These are phyloP conservation scores for Monodelphis domestica DNA, from an alignment of 2,797 vertebrate genomes.

Conservation along the genomic window DNA sequence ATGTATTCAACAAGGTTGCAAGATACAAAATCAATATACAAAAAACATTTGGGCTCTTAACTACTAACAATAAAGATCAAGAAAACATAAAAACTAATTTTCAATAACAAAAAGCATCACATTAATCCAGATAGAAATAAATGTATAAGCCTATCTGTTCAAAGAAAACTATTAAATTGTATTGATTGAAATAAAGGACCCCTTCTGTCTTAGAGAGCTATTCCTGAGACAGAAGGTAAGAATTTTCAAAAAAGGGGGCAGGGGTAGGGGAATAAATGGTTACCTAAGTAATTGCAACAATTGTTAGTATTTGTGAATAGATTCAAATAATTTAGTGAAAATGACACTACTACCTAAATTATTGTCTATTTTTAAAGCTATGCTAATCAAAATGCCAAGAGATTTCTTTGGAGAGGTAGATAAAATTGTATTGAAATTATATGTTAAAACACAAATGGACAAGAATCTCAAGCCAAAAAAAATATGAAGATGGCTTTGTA, in stretches of 20 bases:
- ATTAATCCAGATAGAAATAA: neutral
- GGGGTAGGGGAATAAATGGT: too few relatives aligned
- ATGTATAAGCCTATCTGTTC: neutral
- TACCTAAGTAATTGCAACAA: neutral
- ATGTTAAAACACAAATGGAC: too few relatives aligned
- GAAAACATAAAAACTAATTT: neutral
- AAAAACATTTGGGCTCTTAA: neutral
- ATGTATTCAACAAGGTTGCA: neutral
- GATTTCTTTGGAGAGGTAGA: too few relatives aligned
- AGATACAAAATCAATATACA: neutral
- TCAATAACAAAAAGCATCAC: neutral
- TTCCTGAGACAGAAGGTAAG: too few relatives aligned
- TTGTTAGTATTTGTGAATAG: neutral
- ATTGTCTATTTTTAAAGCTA: neutral
- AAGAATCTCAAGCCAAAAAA: too few relatives aligned
- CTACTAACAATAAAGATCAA: neutral
- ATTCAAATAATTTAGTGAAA: neutral
- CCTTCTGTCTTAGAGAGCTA: too few relatives aligned
- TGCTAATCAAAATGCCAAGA: too few relatives aligned
- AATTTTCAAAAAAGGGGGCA: too few relatives aligned
- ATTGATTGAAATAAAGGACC: neutral
- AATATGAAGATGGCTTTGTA: too few relatives aligned
- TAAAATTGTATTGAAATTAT: too few relatives aligned
- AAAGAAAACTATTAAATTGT: neutral
- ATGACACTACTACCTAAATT: neutral